These are phyloP conservation scores for Mirza zaza DNA, from an alignment of 2,113 vertebrate genomes.

Conservation along the genomic window DNA sequence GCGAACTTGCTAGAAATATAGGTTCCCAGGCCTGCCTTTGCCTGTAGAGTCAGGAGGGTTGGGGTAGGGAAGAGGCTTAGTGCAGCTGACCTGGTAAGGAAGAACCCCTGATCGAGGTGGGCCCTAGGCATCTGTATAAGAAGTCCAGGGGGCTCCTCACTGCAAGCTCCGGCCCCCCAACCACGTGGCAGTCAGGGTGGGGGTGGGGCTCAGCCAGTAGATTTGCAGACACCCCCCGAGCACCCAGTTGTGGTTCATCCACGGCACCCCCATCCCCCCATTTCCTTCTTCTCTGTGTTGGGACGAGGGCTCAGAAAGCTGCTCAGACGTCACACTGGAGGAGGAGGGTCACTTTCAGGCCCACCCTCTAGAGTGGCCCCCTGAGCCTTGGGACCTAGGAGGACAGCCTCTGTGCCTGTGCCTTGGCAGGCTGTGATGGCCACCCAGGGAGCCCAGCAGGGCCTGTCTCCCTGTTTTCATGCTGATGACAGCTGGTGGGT, in stretches of 20 bases:
- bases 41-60: neutral
- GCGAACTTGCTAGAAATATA: neutral
- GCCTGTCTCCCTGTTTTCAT: rapidly evolving
- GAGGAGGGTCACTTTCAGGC: too few relatives aligned
- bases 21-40: neutral
- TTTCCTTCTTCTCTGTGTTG: neutral
- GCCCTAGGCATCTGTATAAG: neutral
- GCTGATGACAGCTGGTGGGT: too few relatives aligned
- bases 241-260: neutral
- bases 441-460: too few relatives aligned
- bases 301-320: too few relatives aligned
- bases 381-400: too few relatives aligned
- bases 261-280: neutral
- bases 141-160: neutral
- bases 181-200: rapidly evolving
- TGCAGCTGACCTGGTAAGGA: neutral
- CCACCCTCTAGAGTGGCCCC: too few relatives aligned
- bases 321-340: too few relatives aligned
- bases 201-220: neutral
- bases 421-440: neutral
- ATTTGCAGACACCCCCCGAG: neutral
- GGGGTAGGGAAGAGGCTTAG: neutral
- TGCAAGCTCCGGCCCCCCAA: too few relatives aligned
- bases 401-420: too few relatives aligned
- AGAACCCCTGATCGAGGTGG: neutral